phyloP scores from a whole-genome alignment of 2,888 invertebrate species.

The Aelia acuminata region DNA sequence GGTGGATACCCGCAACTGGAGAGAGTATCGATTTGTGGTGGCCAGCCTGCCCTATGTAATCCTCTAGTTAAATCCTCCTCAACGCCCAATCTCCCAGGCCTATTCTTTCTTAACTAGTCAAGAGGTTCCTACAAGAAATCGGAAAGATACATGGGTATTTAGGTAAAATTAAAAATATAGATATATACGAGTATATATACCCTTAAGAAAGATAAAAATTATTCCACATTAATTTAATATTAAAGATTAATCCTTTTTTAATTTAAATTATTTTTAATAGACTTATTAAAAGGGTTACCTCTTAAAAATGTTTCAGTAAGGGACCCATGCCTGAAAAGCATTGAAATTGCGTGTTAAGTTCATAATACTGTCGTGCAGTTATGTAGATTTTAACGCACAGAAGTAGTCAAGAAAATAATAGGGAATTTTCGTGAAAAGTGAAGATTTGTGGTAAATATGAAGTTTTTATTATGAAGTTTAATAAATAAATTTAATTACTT shows the following conservation, averaged over 20 bases:
- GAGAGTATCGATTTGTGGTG: slow-evolving; percentile 20
- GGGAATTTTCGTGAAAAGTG: neutral
- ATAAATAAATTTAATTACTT: too few relatives aligned
- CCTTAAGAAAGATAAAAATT: too few relatives aligned
- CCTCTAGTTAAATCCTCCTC: slow-evolving; percentile 26
- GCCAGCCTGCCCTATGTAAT: slow-evolving; percentile 42
- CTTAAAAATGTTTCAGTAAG: neutral
- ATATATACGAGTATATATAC: too few relatives aligned
- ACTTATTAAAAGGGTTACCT: neutral
- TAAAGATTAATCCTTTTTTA: too few relatives aligned
- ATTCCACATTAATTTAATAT: too few relatives aligned
- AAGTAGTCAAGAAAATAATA: neutral
- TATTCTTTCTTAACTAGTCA: neutral
- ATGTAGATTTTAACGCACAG: neutral
- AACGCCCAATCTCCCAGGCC: neutral
- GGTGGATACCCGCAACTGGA: slow-evolving; percentile 18
- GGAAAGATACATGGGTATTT: neutral
- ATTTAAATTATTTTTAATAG: neutral
- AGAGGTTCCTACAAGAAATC: neutral
- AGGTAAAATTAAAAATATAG: too few relatives aligned
- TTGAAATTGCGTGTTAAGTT: neutral
- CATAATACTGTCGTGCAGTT: neutral
- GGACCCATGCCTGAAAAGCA: neutral
- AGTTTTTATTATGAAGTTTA: too few relatives aligned
- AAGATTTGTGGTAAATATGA: too few relatives aligned